A percentile compares a stretch with the other conserved stretches of the same genome.
These are phyloP conservation scores for Parauchenoglanis ngamensis DNA, from an alignment of 2,797 vertebrate genomes.

Conservation along the genomic window DNA sequence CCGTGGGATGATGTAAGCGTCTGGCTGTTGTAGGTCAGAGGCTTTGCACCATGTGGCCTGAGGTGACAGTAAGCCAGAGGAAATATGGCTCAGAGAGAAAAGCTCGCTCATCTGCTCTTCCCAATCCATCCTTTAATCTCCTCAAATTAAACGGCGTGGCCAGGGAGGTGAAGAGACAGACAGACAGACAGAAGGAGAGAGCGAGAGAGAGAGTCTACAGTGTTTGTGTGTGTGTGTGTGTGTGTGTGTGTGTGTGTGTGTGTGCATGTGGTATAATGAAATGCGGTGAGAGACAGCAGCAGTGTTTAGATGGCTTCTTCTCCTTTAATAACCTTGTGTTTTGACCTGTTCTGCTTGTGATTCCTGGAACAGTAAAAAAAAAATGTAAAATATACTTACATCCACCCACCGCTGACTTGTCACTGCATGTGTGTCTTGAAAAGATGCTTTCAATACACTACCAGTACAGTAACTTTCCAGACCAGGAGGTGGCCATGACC, in stretches of 20 bases:
- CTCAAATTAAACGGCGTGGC: conserved; percentile 71
- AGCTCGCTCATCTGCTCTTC: conserved; percentile 61
- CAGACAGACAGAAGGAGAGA: not conserved
- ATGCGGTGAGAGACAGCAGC: not conserved
- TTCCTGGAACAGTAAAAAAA: not conserved
- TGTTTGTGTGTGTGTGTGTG: conserved; percentile 37
- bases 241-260: conserved; percentile 66
- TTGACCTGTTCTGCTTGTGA: not conserved
- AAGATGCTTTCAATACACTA: not conserved
- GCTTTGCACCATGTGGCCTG: conserved; percentile 58
- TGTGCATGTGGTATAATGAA: conserved; percentile 59
- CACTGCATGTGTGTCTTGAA: not conserved
- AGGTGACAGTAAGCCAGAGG: conserved; percentile 64
- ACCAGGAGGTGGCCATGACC: not conserved
- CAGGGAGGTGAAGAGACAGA: conserved; percentile 40
- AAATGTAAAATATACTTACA: conserved; percentile 3
- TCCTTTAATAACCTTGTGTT: conserved; percentile 4
- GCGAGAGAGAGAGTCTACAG: not conserved
- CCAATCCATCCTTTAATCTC: conserved; percentile 71
- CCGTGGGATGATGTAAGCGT: conserved; percentile 29
- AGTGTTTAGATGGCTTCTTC: not conserved
- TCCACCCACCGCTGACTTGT: not conserved
- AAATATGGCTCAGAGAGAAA: conserved; percentile 66
- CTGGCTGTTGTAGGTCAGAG: conserved; percentile 35
- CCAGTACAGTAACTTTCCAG: not conserved